phyloP scores from a whole-genome alignment of 2,888 invertebrate genomes.

The Neuroscelio doddi region DNA sequence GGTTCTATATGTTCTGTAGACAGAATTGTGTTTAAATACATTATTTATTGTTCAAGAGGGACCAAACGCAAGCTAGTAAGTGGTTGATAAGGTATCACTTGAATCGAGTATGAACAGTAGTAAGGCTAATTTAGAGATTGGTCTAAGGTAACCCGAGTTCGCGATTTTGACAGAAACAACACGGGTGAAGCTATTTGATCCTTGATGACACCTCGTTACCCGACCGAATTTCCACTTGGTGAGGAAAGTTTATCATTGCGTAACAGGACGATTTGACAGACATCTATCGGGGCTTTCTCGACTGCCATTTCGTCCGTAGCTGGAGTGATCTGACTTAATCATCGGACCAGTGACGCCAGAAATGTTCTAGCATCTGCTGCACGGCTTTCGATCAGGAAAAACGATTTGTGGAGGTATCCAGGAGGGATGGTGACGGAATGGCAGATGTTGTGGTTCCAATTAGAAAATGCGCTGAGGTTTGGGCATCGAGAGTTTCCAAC shows the following conservation, averaged over 20 bases:
- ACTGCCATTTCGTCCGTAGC: slow-evolving; percentile 8
- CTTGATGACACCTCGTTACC: too few relatives aligned
- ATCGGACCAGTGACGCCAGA: slow-evolving; percentile 13
- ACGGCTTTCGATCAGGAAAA: slow-evolving; percentile 7
- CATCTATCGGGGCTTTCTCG: background rate
- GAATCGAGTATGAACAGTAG: too few relatives aligned
- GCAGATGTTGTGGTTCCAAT: slow-evolving; percentile 38
- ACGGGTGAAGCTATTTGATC: too few relatives aligned
- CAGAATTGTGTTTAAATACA: too few relatives aligned
- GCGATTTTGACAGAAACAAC: too few relatives aligned
- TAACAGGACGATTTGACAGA: slow-evolving; percentile 10
- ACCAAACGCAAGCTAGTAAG: too few relatives aligned
- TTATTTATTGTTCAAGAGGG: too few relatives aligned
- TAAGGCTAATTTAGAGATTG: too few relatives aligned
- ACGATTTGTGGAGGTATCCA: background rate
- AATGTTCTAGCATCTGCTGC: slow-evolving; percentile 7
- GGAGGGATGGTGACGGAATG: background rate
- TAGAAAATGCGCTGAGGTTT: slow-evolving; percentile 52
- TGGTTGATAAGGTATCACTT: too few relatives aligned
- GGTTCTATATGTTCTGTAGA: too few relatives aligned
- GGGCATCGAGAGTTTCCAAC: slow-evolving; percentile 23
- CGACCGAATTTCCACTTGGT: slow-evolving; percentile 18
- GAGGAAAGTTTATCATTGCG: slow-evolving; percentile 5
- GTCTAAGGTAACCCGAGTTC: too few relatives aligned
- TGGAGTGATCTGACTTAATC: slow-evolving; percentile 15